Conservation (phyloP, 2,797 vertebrate species). For the Cyprinodon diabolis region DNA sequence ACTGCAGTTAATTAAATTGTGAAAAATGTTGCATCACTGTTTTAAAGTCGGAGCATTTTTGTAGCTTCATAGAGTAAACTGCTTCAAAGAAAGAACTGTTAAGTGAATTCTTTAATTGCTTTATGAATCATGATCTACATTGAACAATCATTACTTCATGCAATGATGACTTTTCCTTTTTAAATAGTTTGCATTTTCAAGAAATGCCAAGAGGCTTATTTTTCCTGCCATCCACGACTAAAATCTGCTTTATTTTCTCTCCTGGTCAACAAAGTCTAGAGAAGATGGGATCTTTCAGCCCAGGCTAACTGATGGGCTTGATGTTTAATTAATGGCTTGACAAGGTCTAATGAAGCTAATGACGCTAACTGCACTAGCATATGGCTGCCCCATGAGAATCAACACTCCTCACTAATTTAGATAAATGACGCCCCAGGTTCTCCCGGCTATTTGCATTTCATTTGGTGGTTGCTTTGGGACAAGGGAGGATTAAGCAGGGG, state of each 20-base stretch:
- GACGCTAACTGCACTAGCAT: slow-evolving; percentile 77
- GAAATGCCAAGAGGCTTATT: background rate
- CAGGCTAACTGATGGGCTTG: slow-evolving; percentile 70
- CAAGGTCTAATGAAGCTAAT: slow-evolving; percentile 78
- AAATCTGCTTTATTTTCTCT: slow-evolving; percentile 13
- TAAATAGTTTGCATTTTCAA: background rate
- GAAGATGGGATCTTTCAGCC: slow-evolving; percentile 43
- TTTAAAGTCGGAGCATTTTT: too few species aligned
- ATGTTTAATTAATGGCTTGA: slow-evolving; percentile 80
- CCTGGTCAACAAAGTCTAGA: slow-evolving; percentile 28
- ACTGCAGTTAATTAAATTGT: background rate
- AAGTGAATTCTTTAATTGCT: background rate
- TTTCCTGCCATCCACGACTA: background rate
- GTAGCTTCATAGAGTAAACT: too few species aligned
- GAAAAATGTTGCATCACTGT: too few species aligned
- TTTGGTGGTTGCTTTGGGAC: slow-evolving; percentile 63
- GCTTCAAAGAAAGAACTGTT: background rate
- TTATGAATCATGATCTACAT: background rate
- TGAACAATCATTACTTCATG: background rate
- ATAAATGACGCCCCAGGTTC: slow-evolving; percentile 78
- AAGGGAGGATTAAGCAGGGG: slow-evolving; percentile 63
- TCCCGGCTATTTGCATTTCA: slow-evolving; percentile 76
- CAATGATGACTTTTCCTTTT: background rate
- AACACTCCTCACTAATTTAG: slow-evolving; percentile 75
- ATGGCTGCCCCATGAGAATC: slow-evolving; percentile 74